Base-by-base conservation (phyloP, 2,797 vertebrate species). In the Sebastes steindachneri region DNA sequence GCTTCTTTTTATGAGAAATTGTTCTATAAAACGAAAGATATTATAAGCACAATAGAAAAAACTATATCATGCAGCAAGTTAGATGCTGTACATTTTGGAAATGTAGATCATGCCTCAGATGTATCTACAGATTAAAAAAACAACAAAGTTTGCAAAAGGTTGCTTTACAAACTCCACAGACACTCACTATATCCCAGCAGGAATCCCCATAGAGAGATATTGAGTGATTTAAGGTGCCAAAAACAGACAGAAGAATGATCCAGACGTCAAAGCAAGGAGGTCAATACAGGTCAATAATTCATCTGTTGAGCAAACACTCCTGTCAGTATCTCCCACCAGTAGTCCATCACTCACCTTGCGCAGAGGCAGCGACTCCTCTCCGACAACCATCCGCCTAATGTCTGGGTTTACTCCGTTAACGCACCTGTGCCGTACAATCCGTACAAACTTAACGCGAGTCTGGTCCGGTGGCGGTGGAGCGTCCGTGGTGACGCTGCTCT, bases 271-370 rank as follows among this genome's bases (percentile, higher is more conserved):
- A 35, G 37, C 4, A 51, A 51, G 23, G 51, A 67, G 37, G 69
- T 58, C 23, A 67, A 12, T 12, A 29, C 25, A 2, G 26, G 23
- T 68, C 63, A 76, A 25, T 67, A 72, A 75, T 45, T 57, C 68
- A 86, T 83, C 54, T 82, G 66, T 68, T 80, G 82, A 79, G 11
- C 62, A 63, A 73, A 85, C 65, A 79, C 29, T 4, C 8, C 63
- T 11, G 75, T 71, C 68, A 33, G 55, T 65, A 5, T 70, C 35
- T 9, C 8, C 41, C 62, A 1, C 26, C 19, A 19, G 2, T 7
- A 28, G 65, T 85, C 75, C 89, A 84, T 90, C 88, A 79, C 94
- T 95, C 91, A 95, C 94, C 94, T 94, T 90, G 90, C 75, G 84
- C 88, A 87, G 87, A 90, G 90, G 88, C 88, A 86, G 72, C 7